phyloP scores from a whole-genome alignment of 2,888 invertebrate genomes.

The Oscheius onirici region DNA sequence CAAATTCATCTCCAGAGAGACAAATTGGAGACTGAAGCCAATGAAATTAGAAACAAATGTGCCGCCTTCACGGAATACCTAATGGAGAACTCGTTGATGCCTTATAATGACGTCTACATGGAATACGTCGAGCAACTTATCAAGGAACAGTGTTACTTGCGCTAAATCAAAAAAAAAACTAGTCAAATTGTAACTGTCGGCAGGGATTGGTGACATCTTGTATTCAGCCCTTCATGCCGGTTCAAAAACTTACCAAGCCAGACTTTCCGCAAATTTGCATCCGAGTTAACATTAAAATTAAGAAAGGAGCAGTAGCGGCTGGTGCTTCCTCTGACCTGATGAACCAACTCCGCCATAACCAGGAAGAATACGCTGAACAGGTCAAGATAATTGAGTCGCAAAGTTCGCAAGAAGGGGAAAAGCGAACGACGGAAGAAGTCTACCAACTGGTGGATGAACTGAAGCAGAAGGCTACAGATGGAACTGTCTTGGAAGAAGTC shows the following conservation, averaged over 20 bases:
- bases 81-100: constrained; percentile 33
- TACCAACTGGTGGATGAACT: constrained; percentile 10
- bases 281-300: too few relatives aligned
- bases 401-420: not conserved
- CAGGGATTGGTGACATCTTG: not conserved
- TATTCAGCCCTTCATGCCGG: not conserved
- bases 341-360: not conserved
- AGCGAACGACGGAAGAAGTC: not conserved
- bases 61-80: constrained; percentile 26
- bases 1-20: constrained; percentile 5
- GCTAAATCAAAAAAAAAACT: too few relatives aligned
- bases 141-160: constrained; percentile 26
- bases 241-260: not conserved
- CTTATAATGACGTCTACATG: constrained; percentile 38
- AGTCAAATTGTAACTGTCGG: too few relatives aligned
- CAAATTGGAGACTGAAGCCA: constrained; percentile 17
- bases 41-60: constrained; percentile 3
- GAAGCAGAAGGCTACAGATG: constrained; percentile 3
- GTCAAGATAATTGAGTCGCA: constrained; percentile 3
- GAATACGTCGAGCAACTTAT: constrained; percentile 38
- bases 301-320: not conserved
- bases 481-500: constrained; percentile 9
- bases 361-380: constrained; percentile 11
- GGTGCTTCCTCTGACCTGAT: not conserved
- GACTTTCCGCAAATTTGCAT: too few relatives aligned